These are phyloP conservation scores for Ophonus ardosiacus DNA, from an alignment of 2,888 invertebrate species.

Conservation along the genomic window DNA sequence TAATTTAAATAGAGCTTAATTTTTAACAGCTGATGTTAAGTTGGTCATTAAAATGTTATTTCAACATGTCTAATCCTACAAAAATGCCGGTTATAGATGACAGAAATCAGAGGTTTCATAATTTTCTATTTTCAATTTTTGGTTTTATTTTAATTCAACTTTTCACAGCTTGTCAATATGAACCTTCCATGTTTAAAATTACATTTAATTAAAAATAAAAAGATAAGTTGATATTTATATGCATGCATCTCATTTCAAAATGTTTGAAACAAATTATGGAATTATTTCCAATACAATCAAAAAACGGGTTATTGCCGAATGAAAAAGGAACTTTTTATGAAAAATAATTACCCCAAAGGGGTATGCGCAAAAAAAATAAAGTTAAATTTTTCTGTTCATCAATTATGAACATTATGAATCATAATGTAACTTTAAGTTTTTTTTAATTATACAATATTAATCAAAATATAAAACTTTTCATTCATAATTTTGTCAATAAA, in stretches of 20 bases:
- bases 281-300: too few species aligned
- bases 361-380: too few species aligned
- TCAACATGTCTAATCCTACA: conserved; percentile 25
- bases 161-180: background rate
- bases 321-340: too few species aligned
- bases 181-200: background rate
- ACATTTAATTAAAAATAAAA: background rate
- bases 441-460: too few species aligned
- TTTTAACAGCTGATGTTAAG: conserved; percentile 25
- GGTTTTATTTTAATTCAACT: background rate
- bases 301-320: too few species aligned
- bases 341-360: too few species aligned
- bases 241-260: background rate
- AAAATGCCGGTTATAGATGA: background rate
- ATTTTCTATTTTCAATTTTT: background rate
- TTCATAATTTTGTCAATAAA: too few species aligned
- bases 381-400: too few species aligned
- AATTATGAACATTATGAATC: too few species aligned
- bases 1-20: conserved; percentile 28
- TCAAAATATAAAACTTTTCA: too few species aligned
- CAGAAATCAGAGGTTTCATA: background rate
- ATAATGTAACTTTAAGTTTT: too few species aligned
- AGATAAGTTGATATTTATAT: background rate
- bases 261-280: background rate
- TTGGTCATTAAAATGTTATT: conserved; percentile 35